A percentile compares a stretch with the other conserved stretches of the same genome.
Evolutionary conservation across 1,140 invertebrate species (phyloP).

Genomic region (Micrasema minimum): DNA sequence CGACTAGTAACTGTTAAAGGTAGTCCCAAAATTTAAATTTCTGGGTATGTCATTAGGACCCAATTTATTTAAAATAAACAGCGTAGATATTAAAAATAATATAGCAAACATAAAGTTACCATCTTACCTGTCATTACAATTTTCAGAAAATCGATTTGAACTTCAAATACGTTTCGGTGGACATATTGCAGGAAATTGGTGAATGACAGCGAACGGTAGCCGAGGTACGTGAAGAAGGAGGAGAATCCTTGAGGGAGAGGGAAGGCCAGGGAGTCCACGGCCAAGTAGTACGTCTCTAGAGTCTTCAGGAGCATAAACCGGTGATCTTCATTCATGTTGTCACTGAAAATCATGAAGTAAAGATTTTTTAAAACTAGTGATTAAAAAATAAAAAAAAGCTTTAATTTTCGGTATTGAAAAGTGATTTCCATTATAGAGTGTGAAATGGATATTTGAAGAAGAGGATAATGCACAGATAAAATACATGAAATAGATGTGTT

Average conservation of each 20-base stretch:
- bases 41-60: too few species aligned
- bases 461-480: too few species aligned
- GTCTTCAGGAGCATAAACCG: slow-evolving; percentile 77
- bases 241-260: slow-evolving; percentile 86
- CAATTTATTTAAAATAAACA: too few species aligned
- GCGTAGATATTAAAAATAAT: too few species aligned
- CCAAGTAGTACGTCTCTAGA: slow-evolving; percentile 80
- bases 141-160: slow-evolving; percentile 89
- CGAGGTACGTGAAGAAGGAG: slow-evolving; percentile 87
- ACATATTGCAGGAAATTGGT: slow-evolving; percentile 83
- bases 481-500: too few species aligned
- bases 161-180: slow-evolving; percentile 81
- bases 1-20: too few species aligned
- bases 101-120: too few species aligned
- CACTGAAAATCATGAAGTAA: slow-evolving; percentile 65
- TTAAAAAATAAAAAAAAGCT: background rate
- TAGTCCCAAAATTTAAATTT: too few species aligned
- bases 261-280: slow-evolving; percentile 82
- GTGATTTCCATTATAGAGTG: too few species aligned
- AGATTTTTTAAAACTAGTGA: slow-evolving; percentile 1
- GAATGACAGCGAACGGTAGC: slow-evolving; percentile 79
- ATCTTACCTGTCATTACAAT: slow-evolving; percentile 81
- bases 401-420: background rate
- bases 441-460: too few species aligned
- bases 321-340: slow-evolving; percentile 75